Evolutionary conservation across 2,888 invertebrate genomes (phyloP).

Genomic region (Eurois occulta): DNA sequence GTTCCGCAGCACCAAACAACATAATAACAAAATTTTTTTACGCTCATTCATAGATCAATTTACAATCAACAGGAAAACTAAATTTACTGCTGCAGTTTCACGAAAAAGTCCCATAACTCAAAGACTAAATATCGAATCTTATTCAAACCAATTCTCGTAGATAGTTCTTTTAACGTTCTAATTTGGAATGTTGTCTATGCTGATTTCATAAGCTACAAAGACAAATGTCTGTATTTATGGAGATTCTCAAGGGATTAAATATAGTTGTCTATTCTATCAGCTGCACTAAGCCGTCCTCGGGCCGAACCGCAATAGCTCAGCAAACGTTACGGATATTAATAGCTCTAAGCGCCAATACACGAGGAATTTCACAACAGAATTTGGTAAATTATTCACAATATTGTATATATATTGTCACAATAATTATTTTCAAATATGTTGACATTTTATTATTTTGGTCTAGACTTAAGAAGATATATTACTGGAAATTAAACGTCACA

Average conservation of each 20-base stretch:
- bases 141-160: too few relatives aligned
- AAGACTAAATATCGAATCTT: too few relatives aligned
- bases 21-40: too few relatives aligned
- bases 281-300: slow-evolving; percentile 42
- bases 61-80: too few relatives aligned
- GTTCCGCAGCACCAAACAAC: too few relatives aligned
- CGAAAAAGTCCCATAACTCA: too few relatives aligned
- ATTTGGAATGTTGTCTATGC: too few relatives aligned
- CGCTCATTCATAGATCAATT: too few relatives aligned
- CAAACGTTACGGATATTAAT: slow-evolving; percentile 59
- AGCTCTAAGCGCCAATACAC: slow-evolving; percentile 49
- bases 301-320: slow-evolving; percentile 39
- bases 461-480: neutral
- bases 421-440: neutral
- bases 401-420: too few relatives aligned
- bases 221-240: slow-evolving; percentile 1
- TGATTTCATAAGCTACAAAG: neutral
- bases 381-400: slow-evolving; percentile 3
- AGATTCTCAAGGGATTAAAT: slow-evolving; percentile 38
- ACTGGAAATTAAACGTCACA: neutral
- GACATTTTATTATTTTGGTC: neutral
- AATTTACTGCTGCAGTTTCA: too few relatives aligned
- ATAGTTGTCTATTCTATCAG: slow-evolving; percentile 38
- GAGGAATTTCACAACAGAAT: slow-evolving; percentile 32
- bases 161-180: too few relatives aligned